phyloP scores from a whole-genome alignment of 2,113 vertebrate genomes.

The Pseudopodoces humilis region DNA sequence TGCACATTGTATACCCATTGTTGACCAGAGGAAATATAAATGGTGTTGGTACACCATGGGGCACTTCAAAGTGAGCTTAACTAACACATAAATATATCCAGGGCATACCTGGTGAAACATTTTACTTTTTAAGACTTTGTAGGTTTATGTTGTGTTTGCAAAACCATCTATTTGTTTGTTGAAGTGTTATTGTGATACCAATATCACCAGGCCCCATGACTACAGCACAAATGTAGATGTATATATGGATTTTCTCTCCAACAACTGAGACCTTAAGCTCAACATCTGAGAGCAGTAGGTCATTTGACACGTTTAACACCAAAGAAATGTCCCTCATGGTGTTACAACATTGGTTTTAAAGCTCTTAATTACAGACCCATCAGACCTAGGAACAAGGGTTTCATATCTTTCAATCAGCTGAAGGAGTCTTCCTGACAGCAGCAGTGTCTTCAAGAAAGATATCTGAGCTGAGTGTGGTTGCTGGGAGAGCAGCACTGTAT shows the following conservation, averaged over 20 bases:
- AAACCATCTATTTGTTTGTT: background rate
- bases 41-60: background rate
- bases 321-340: background rate
- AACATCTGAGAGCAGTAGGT: background rate
- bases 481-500: background rate
- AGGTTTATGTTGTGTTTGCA: background rate
- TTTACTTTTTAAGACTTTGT: background rate
- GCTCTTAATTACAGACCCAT: slow-evolving; percentile 39
- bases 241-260: background rate
- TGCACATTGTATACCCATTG: background rate
- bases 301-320: background rate
- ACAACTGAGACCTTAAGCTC: background rate
- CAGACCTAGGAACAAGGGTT: background rate
- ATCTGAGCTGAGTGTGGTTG: background rate
- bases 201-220: background rate
- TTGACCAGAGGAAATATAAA: background rate
- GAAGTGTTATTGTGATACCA: background rate
- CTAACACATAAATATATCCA: background rate
- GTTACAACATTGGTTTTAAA: slow-evolving; percentile 36
- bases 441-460: background rate
- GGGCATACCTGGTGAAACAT: background rate
- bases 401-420: slow-evolving; percentile 48
- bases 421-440: slow-evolving; percentile 46
- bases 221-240: background rate
- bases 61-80: background rate